Evolutionary conservation across 2,797 vertebrate species (phyloP), one percentile per base, ranked within the genome.

Genomic region (Coccyzus lansbergi): DNA sequence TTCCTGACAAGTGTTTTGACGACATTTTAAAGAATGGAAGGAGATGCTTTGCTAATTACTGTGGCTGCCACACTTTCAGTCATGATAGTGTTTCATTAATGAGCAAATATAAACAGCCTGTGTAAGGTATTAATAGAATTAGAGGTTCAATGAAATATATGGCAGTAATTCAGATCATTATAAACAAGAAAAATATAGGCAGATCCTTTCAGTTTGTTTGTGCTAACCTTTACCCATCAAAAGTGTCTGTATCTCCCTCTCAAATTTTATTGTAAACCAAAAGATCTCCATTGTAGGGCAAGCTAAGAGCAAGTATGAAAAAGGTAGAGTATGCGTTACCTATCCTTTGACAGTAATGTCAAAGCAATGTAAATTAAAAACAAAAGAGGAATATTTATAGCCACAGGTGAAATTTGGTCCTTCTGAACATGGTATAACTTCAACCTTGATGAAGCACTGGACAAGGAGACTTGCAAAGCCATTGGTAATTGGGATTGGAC

Each of bases 1-100:
- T 98, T 98, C 97, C 95, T 97, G 97, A 98, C 97, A 98, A 98
- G 96, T 94, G 96, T 98, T 98, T 96, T 97, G 97, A 98, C 86
- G 97, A 97, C 97, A 97, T 98, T 97, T 96, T 97, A 95, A 98
- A 97, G 96, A 98, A 98, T 97, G 92, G 96, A 97, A 97, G 87
- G 95, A 97, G 97, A 96, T 84, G 84, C 94, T 96, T 97, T 97
- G 95, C 98, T 98, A 98, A 98, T 98, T 97, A 96, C 95, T 96
- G 86, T 92, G 93, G 93, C 94, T 97, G 97, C 96, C 81, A 84
- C 88, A 92, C 81, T 72, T 96, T 97, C 91, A 96, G 92, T 98
- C 96, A 97, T 97, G 97, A 97, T 96, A 95, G 92, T 94, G 90
- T 96, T 97, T 97, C 82, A 83, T 98, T 98, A 98, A 98, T 95